A percentile compares a stretch with the other conserved stretches of the same genome.
Evolutionary conservation across 2,888 invertebrate species (phyloP).

Genomic region (Tineola bisselliella): DNA sequence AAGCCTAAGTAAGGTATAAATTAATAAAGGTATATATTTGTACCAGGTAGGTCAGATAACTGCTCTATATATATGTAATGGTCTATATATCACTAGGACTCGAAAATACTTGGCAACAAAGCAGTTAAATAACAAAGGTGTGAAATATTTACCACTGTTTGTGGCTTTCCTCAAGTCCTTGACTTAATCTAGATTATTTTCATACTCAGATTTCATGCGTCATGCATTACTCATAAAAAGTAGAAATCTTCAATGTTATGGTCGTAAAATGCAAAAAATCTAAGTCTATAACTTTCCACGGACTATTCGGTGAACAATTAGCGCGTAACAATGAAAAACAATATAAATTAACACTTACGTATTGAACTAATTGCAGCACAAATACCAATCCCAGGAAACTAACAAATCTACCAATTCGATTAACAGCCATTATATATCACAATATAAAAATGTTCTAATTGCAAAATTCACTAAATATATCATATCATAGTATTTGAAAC

Average conservation of each 20-base stretch:
- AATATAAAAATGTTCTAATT: slow-evolving; percentile 26
- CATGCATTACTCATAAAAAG: neutral
- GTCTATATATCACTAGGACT: too few species aligned
- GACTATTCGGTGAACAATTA: slow-evolving; percentile 21
- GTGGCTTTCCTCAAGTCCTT: neutral
- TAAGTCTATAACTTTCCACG: slow-evolving; percentile 15
- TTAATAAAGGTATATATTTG: too few species aligned
- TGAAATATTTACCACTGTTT: slow-evolving; percentile 9
- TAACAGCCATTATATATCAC: slow-evolving; percentile 38
- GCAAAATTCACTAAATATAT: slow-evolving; percentile 24
- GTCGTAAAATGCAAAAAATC: neutral
- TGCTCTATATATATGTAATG: too few species aligned
- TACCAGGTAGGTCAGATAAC: too few species aligned
- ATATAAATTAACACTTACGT: slow-evolving; percentile 35
- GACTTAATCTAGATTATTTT: neutral
- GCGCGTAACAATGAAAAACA: slow-evolving; percentile 31
- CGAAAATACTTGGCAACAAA: too few species aligned
- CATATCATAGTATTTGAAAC: slow-evolving; percentile 39
- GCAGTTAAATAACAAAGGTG: slow-evolving; percentile 13
- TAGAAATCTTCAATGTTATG: neutral
- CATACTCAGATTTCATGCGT: neutral
- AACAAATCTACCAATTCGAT: slow-evolving; percentile 25
- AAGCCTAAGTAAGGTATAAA: too few species aligned
- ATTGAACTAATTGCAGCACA: slow-evolving; percentile 36
- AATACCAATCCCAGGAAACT: slow-evolving; percentile 41